Conservation (phyloP, 2,113 vertebrate genomes). For the Lampris incognitus region DNA sequence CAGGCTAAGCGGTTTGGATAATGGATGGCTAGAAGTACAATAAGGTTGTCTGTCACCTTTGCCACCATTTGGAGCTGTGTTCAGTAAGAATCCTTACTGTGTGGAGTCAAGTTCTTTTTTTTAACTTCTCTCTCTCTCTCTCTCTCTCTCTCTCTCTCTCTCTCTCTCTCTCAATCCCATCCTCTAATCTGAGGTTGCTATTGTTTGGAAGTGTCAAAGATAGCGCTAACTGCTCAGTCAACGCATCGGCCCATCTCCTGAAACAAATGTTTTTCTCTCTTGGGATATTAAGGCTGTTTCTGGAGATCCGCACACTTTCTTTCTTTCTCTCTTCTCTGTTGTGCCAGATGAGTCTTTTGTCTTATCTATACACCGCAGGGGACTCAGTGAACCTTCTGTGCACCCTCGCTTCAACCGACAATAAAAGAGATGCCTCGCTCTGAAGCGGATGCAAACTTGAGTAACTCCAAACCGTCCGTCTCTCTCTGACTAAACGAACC, state of each 20-base stretch:
- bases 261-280: constrained; percentile 23
- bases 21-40: constrained; percentile 21
- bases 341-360: not conserved
- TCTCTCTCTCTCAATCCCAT: constrained; percentile 19
- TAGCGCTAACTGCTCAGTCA: constrained; percentile 25
- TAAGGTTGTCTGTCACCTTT: constrained; percentile 9
- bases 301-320: constrained; percentile 8
- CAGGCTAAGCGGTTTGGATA: too few species aligned
- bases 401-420: constrained; percentile 15
- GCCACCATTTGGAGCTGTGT: constrained; percentile 37
- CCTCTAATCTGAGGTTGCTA: constrained; percentile 27
- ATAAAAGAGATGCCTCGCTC: constrained; percentile 36
- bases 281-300: constrained; percentile 50
- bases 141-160: constrained; percentile 36
- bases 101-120: constrained; percentile 23
- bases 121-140: constrained; percentile 2
- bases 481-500: constrained; percentile 41
- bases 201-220: constrained; percentile 43
- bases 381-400: not conserved
- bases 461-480: constrained; percentile 22
- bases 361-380: constrained; percentile 35
- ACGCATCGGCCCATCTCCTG: constrained; percentile 43
- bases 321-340: constrained; percentile 19
- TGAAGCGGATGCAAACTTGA: constrained; percentile 2
- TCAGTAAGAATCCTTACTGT: constrained; percentile 48